Percentiles rank a stretch among this genome's conserved stretches.
Evolutionary conservation across 2,888 invertebrate genomes (phyloP).

Genomic region (Oxytorus armatus): DNA sequence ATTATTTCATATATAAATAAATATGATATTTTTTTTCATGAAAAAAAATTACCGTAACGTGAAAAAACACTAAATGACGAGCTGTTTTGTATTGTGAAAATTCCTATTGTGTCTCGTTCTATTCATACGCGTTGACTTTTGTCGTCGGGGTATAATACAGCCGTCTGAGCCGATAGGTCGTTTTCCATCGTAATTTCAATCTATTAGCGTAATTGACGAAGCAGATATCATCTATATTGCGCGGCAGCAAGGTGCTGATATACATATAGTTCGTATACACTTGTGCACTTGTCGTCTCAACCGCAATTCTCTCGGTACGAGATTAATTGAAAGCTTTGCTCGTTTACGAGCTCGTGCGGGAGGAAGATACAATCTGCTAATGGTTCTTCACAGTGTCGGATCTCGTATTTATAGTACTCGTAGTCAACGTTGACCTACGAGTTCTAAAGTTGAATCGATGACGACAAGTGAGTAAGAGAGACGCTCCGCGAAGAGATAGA

Average conservation of each 20-base stretch:
- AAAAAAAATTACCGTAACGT: neutral
- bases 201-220: slow-evolving; percentile 75
- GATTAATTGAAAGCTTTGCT: slow-evolving; percentile 71
- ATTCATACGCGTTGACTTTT: slow-evolving; percentile 26
- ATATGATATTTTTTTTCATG: neutral
- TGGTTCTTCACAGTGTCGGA: slow-evolving; percentile 75
- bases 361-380: slow-evolving; percentile 81
- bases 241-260: slow-evolving; percentile 12
- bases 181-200: slow-evolving; percentile 62
- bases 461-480: slow-evolving; percentile 22
- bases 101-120: slow-evolving; percentile 5
- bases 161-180: slow-evolving; percentile 20
- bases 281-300: slow-evolving; percentile 65
- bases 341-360: slow-evolving; percentile 65
- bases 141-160: slow-evolving; percentile 13
- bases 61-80: neutral
- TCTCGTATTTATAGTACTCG: too few species aligned
- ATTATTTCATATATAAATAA: too few species aligned
- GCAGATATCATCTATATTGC: slow-evolving; percentile 52
- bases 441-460: slow-evolving; percentile 48
- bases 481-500: slow-evolving; percentile 8
- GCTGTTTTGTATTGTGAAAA: neutral
- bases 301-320: slow-evolving; percentile 70
- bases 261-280: slow-evolving; percentile 10
- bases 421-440: slow-evolving; percentile 68